These are phyloP conservation scores for Pomacea maculata DNA, from an alignment of 1,140 invertebrate genomes.

Conservation along the genomic window DNA sequence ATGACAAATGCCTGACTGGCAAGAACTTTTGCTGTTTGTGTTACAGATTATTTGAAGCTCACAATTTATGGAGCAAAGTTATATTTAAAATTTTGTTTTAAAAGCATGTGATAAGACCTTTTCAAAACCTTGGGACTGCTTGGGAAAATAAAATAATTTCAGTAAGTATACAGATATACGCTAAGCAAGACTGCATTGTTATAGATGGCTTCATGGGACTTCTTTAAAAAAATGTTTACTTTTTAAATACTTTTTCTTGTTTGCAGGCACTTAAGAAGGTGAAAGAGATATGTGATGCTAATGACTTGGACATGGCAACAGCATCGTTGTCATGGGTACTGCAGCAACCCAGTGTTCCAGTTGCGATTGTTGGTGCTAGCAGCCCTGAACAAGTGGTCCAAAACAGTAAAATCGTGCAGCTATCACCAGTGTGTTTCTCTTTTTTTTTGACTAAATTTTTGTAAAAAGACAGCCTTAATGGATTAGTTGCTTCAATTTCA, in stretches of 20 bases:
- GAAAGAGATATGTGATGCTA: conserved; percentile 51
- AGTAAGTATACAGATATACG: no score
- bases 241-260: not conserved
- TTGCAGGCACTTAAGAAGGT: conserved; percentile 52
- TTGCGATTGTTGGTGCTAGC: conserved; percentile 59
- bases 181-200: no score
- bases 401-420: conserved; percentile 51
- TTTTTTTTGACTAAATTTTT: no score
- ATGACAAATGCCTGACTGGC: no score
- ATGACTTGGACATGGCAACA: conserved; percentile 48
- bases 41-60: no score
- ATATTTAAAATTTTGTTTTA: not conserved
- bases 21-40: no score
- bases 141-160: no score
- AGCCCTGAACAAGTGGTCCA: conserved; percentile 57
- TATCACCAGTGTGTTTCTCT: conserved; percentile 50
- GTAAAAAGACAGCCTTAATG: no score
- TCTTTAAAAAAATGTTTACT: not conserved
- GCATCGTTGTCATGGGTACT: conserved; percentile 59
- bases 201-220: not conserved
- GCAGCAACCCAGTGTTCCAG: conserved; percentile 47
- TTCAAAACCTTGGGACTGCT: no score
- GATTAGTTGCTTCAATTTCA: no score
- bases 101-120: not conserved
- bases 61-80: not conserved